Percentiles rank a stretch among this genome's conserved stretches.
These are phyloP conservation scores for Coenobita brevimanus DNA, from an alignment of 1,140 invertebrate genomes.

Conservation along the genomic window DNA sequence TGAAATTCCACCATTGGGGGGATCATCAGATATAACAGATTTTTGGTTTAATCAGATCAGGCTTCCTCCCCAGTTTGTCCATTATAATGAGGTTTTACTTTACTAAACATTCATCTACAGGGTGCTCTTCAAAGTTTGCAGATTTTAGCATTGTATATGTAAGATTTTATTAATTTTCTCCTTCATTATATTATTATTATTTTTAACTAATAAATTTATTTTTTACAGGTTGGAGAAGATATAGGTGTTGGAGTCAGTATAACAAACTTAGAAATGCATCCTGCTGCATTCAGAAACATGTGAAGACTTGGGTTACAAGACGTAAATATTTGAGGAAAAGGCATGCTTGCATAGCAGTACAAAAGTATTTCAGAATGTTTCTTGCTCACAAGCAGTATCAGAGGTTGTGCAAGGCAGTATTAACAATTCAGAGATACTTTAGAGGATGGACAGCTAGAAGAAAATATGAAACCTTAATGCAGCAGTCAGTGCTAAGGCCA, in stretches of 20 bases:
- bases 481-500: conserved; percentile 18
- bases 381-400: conserved; percentile 24
- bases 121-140: too few species aligned
- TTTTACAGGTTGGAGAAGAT: conserved; percentile 44
- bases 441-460: conserved; percentile 49
- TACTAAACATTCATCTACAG: too few species aligned
- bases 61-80: too few species aligned
- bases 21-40: neutral
- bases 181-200: neutral
- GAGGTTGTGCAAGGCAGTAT: conserved; percentile 6
- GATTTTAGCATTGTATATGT: neutral
- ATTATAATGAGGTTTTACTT: too few species aligned
- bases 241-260: conserved; percentile 28
- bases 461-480: conserved; percentile 38
- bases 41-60: neutral
- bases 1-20: neutral
- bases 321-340: conserved; percentile 32
- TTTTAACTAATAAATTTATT: neutral
- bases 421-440: conserved; percentile 48
- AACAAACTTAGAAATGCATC: conserved; percentile 25
- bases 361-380: conserved; percentile 36
- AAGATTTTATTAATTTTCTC: neutral
- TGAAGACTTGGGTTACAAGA: conserved; percentile 35
- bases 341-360: conserved; percentile 36
- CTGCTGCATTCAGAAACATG: conserved; percentile 52